These are phyloP conservation scores for Brevimyrus niger DNA, from an alignment of 2,113 vertebrate genomes.

Conservation along the genomic window DNA sequence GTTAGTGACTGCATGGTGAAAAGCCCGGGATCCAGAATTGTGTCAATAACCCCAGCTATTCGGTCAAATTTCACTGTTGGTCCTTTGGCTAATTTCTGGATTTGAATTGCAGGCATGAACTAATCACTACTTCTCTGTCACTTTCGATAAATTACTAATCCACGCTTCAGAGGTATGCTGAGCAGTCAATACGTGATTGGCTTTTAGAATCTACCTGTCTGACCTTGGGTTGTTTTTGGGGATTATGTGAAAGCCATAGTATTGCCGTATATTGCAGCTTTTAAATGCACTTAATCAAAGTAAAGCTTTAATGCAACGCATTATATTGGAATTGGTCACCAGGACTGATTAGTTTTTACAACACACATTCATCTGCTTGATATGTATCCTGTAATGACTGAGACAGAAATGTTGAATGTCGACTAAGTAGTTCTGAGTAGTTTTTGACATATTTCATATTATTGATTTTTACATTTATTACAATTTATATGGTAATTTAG, in stretches of 20 bases:
- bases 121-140: conserved; percentile 62
- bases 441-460: neutral
- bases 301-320: neutral
- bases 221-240: neutral
- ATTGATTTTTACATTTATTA: neutral
- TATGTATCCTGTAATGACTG: neutral
- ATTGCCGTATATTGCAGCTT: neutral
- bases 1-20: conserved; percentile 44
- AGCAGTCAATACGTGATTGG: conserved; percentile 25
- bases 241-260: neutral
- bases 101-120: conserved; percentile 84
- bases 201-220: neutral
- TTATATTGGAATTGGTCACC: neutral
- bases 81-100: conserved; percentile 62
- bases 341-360: neutral
- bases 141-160: conserved; percentile 43
- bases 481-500: neutral
- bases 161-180: conserved; percentile 41
- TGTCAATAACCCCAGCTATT: conserved; percentile 33
- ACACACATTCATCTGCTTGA: neutral
- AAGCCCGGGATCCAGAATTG: conserved; percentile 28
- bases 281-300: neutral
- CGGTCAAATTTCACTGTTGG: conserved; percentile 44
- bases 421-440: neutral
- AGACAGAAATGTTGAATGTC: neutral